Evolutionary conservation across 2,797 vertebrate species (phyloP), one percentile per base, ranked within the genome.

Genomic region (Eutrigla gurnardus): DNA sequence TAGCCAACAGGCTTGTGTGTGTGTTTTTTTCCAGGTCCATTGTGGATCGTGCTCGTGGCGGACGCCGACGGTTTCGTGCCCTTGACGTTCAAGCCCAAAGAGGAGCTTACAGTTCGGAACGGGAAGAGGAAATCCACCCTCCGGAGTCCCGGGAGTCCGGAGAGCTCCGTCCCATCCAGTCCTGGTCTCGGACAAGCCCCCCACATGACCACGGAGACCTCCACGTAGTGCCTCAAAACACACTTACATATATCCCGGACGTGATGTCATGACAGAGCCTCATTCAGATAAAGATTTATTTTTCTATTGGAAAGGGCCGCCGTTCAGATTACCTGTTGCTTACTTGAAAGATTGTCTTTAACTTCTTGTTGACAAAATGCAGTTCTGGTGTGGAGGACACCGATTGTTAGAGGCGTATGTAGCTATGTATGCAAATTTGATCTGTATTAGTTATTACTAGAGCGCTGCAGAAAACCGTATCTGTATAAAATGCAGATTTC

Each of bases 51-150:
- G 8, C 94, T 99, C 8, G 96, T 96, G 5, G 95, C 95, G 0
- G 98, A 99, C 74, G 93, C 88, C 0, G 96, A 98, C 8, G 98
- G 97, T 70, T 99, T 99, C 57, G 91, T 99, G 64, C 98, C 98
- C 0, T 77, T 99, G 61, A 95, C 60, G 0, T 99, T 99, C 81
- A 93, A 93, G 45, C 67, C 95, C 75, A 77, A 88, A 54, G 96
- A 98, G 70, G 96, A 97, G 66, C 89, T 99, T 1, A 93, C 93
- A 0, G 77, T 99, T 35, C 91, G 97, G 39, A 96, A 96, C 4
- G 97, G 96, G 57, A 96, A 92, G 68, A 84, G 91, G 70, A 94
- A 93, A 88, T 65, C 66, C 0, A 70, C 45, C 42, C 55, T 93
- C 11, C 83, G 86, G 66, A 74, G 87, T n/a, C 86, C 65, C 1